Conservation (phyloP, 2,113 vertebrate genomes). For the Tiliqua scincoides region DNA sequence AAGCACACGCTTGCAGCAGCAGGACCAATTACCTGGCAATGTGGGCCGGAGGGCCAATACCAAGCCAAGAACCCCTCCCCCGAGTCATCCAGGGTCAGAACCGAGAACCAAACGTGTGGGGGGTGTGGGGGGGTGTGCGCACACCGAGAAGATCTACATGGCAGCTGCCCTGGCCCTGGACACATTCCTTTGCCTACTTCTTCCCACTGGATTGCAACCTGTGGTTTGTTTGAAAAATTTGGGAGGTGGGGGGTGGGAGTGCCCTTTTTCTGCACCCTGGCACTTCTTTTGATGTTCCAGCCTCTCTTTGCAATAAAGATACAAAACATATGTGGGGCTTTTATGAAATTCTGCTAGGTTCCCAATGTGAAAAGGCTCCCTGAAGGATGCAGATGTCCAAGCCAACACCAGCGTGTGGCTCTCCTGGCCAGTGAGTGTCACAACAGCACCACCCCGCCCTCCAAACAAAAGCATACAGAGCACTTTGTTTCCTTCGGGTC, state of each 20-base stretch:
- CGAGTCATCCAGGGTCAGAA: not conserved
- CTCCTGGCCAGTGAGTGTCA: conserved; percentile 42
- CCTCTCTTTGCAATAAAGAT: not conserved
- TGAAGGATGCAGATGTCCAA: not conserved
- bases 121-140: no score
- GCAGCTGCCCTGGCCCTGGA: not conserved
- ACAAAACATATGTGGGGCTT: not conserved
- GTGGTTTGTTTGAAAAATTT: not conserved
- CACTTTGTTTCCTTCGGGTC: conserved; percentile 44
- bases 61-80: not conserved
- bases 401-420: not conserved
- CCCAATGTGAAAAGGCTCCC: not conserved
- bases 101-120: not conserved
- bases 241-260: not conserved
- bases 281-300: not conserved
- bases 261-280: not conserved
- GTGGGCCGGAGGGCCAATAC: no score
- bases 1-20: not conserved
- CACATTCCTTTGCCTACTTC: not conserved
- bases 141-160: not conserved
- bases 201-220: not conserved
- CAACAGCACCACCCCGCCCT: conserved; percentile 18
- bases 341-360: fast-evolving
- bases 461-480: conserved; percentile 44
- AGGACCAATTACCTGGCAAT: no score